phyloP scores from a whole-genome alignment of 2,113 vertebrate genomes.

The Coptodon rendalli region DNA sequence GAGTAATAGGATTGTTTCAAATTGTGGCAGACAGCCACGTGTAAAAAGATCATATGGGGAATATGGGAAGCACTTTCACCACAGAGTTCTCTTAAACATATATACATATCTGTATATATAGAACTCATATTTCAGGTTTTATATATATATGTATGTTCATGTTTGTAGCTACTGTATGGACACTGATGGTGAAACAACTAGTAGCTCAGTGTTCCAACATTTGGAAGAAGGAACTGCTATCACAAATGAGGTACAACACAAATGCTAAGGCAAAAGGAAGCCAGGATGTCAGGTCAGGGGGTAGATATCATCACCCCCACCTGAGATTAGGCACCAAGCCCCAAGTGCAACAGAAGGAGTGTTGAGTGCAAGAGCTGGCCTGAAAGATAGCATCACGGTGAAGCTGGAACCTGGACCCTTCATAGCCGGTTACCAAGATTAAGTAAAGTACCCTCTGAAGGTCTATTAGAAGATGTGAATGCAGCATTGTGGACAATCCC shows the following conservation, averaged over 20 bases:
- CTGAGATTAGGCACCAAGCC: not conserved
- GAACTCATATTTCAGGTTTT: not conserved
- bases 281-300: not conserved
- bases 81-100: not conserved
- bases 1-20: constrained; percentile 18
- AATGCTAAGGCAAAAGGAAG: not conserved
- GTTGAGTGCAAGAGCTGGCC: not conserved
- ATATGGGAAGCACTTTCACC: not conserved
- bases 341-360: not conserved
- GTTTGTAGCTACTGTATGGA: not conserved
- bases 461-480: too few species aligned
- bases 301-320: not conserved
- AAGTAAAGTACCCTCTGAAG: too few species aligned
- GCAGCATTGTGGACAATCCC: too few species aligned
- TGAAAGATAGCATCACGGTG: not conserved
- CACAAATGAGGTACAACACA: not conserved
- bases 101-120: not conserved
- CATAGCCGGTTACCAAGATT: too few species aligned
- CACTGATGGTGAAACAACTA: not conserved
- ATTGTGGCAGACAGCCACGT: constrained; percentile 6
- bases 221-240: not conserved
- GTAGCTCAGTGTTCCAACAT: not conserved
- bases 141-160: not conserved
- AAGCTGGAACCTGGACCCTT: not conserved
- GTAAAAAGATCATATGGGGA: not conserved